Percentiles rank a stretch among this genome's conserved stretches.
phyloP scores from a whole-genome alignment of 2,113 vertebrate species.

The Gnathonemus echidnorhynchus region DNA sequence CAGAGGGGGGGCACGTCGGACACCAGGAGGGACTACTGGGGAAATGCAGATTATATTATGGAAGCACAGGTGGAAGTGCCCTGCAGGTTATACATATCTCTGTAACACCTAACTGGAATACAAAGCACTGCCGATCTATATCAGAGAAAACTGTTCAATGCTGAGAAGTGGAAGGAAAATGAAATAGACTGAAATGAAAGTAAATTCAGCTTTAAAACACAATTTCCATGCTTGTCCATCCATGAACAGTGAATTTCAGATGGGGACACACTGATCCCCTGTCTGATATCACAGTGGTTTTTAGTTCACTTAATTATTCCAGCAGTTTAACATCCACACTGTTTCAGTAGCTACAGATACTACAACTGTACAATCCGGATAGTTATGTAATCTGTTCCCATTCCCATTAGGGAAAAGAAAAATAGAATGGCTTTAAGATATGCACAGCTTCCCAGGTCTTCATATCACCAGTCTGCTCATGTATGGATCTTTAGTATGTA shows the following conservation, averaged over 20 bases:
- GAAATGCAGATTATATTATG: neutral
- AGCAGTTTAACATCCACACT: neutral
- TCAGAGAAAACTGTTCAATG: neutral
- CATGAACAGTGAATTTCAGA: neutral
- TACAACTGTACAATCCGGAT: neutral
- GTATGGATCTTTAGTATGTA: neutral
- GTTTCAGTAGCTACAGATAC: neutral
- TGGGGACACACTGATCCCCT: neutral
- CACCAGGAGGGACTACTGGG: neutral
- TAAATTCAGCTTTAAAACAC: neutral
- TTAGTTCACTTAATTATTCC: neutral
- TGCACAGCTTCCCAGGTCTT: neutral
- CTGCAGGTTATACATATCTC: neutral
- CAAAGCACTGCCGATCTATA: neutral
- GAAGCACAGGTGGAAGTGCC: neutral
- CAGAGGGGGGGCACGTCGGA: neutral
- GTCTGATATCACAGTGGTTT: neutral
- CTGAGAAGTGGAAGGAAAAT: neutral
- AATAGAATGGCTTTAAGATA: neutral
- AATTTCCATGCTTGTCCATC: neutral
- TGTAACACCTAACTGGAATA: neutral
- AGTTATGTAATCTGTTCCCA: neutral
- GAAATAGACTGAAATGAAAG: neutral
- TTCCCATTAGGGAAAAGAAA: neutral
- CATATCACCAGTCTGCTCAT: neutral